Conservation (phyloP, 2,113 vertebrate genomes). For the Tachuris rubrigastra region DNA sequence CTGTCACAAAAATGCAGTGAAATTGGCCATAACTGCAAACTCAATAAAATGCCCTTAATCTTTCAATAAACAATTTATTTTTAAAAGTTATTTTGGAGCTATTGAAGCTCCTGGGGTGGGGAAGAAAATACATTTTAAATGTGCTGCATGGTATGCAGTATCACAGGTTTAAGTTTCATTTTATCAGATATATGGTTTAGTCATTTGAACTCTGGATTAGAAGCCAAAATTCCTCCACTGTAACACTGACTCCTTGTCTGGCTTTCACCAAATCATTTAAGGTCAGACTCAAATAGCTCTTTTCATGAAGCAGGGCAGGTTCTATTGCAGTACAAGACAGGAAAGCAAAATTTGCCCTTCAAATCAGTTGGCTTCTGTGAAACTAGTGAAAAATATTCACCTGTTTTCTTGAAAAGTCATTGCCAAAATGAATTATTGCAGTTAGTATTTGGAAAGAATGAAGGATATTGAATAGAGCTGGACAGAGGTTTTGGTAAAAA, state of each 20-base stretch:
- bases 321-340: neutral
- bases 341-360: conserved; percentile 34
- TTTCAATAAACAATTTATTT: conserved; percentile 67
- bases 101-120: conserved; percentile 22
- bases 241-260: neutral
- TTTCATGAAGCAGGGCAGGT: neutral
- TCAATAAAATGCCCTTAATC: conserved; percentile 65
- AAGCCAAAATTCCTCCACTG: conserved; percentile 29
- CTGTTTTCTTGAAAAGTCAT: neutral
- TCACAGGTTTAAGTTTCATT: conserved; percentile 37
- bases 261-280: conserved; percentile 21
- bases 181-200: conserved; percentile 44
- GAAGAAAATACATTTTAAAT: conserved; percentile 61
- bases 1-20: conserved; percentile 43
- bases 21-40: conserved; percentile 60
- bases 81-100: conserved; percentile 48
- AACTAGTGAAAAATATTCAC: neutral
- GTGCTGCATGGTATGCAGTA: conserved; percentile 1
- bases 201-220: conserved; percentile 38
- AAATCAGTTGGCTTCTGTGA: neutral
- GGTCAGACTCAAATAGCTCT: conserved; percentile 4
- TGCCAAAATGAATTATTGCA: neutral
- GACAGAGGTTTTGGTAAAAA: neutral
- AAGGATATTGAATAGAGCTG: neutral
- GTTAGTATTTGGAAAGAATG: neutral